Base-by-base conservation (phyloP, 2,113 vertebrate genomes). In the Crocuta crocuta region DNA sequence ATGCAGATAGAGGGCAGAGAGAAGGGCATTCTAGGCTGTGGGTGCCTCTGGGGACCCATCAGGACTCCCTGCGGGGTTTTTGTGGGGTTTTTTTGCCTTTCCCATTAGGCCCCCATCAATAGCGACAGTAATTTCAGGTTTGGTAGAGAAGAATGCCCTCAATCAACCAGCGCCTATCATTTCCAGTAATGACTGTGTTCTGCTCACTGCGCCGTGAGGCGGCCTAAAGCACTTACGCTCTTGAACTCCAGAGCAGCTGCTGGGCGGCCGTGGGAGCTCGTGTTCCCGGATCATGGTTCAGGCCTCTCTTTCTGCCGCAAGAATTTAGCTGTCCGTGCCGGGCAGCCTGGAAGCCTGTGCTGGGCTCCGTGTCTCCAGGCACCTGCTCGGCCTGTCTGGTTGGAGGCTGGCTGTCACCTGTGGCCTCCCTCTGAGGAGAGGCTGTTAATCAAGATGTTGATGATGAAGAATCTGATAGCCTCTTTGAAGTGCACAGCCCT, bases 111-210 rank as follows among this genome's bases (percentile, higher is more conserved):
- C 66, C 53, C 81, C 88, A 33, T 94, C 95, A 82, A 65, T 23
- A 89, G 91, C 0, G 2, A 61, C 7, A 84, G 91, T 96, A 70
- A 97, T 96, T 91, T 89, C 2, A 21, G 97, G 95, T 94, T 94
- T 71, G 74, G 95, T 78, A 50, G 94, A 58, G 91, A 94, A 93
- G 88, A 93, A 94, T 31, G 74, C 1, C 2, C 76, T 93, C 96
- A 43, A 35, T 97, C 96, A 91, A 45, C 50, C 13, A 0, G 92
- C 10, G 35, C 39, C 93, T 89, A 3, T 84, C 71, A 66, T 95
- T 82, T 94, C 58, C 10, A 0, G 50, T 91, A 76, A 95, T 87
- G 91, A 94, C 95, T 26, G 66, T 71, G 58, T 65, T 89, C 86
- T 50, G 86, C 92, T 58, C 66, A 68, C 39, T 0, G 73, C 1